Conservation (phyloP, 2,888 invertebrate genomes). For the Pandemis corylana region DNA sequence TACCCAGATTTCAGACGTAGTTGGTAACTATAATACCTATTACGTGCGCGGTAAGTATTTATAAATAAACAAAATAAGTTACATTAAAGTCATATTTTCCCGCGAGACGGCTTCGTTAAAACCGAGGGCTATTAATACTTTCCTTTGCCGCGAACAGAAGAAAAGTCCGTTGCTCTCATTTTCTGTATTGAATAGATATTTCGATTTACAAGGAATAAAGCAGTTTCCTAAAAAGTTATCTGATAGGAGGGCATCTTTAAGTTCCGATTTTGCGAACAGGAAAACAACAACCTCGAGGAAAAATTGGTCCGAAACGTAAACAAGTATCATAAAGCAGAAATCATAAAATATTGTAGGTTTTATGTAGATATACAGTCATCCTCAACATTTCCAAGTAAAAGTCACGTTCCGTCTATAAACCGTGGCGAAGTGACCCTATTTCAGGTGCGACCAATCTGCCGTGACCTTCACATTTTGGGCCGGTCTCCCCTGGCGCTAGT, state of each 20-base stretch:
- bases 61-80: neutral
- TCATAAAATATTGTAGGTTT: slow-evolving; percentile 41
- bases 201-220: slow-evolving; percentile 2
- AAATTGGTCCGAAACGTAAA: slow-evolving; percentile 48
- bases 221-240: slow-evolving; percentile 12
- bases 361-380: slow-evolving; percentile 46
- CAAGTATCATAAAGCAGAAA: slow-evolving; percentile 53
- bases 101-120: neutral
- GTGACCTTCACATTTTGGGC: slow-evolving; percentile 77
- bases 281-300: slow-evolving; percentile 43
- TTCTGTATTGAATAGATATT: slow-evolving; percentile 15
- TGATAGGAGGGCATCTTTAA: slow-evolving; percentile 2
- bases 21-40: no score
- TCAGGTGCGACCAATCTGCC: slow-evolving; percentile 74
- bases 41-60: no score
- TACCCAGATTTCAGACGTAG: no score
- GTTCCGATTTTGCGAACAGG: slow-evolving; percentile 15
- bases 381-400: slow-evolving; percentile 69
- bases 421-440: slow-evolving; percentile 75
- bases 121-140: slow-evolving; percentile 7
- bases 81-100: neutral
- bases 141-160: neutral
- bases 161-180: neutral
- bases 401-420: slow-evolving; percentile 73
- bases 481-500: slow-evolving; percentile 66